Evolutionary conservation across 2,113 vertebrate genomes (phyloP), one percentile per base, ranked within the genome.

Genomic region (Hippolais icterina): DNA sequence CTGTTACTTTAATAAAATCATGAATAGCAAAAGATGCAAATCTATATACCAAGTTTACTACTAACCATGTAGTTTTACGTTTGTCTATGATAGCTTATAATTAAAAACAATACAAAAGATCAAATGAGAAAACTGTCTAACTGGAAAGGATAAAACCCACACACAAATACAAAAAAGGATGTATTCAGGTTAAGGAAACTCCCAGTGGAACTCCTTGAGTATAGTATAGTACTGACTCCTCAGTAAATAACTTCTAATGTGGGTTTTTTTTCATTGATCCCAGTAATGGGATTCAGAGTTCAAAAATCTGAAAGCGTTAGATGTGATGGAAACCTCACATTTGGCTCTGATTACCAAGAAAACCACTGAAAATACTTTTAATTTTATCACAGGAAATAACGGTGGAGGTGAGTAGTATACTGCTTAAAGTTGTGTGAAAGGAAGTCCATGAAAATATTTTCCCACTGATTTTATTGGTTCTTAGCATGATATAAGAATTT

Each of bases 261-360:
- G 4, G 0, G 42, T 18, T 2, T 14, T 39, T 52, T 54, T 17
- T 11, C 3, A 10, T 19, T 78, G 29, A 56, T 60, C 14, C 8
- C 20, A 39, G 8, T 14, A 61, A 72, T n/a, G n/a, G n/a, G n/a
- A 10, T 29, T 46, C 42, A 53, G 24, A 6, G 5, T 39, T 84
- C 19, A 68, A n/a, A 59, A 69, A 17, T 5, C 14, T 78, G 59
- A 27, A 89, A 25, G 5, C 12, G 22, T 78, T 12, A 68, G n/a
- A n/a, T n/a, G 41, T 49, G 28, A 35, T 59, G 21, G 6, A 60
- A 63, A 31, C 19, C 42, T 60, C 28, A 59, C 12, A 50, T 39
- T 41, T 69, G 35, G 2, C 33, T 25, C 42, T 57, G 27, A 53
- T 28, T 37, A 31, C 22, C 24, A 39, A 35, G 39, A 29, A 63